These are phyloP conservation scores for Kuschelorhynchus macadamiae DNA, from an alignment of 2,888 invertebrate species.

Conservation along the genomic window DNA sequence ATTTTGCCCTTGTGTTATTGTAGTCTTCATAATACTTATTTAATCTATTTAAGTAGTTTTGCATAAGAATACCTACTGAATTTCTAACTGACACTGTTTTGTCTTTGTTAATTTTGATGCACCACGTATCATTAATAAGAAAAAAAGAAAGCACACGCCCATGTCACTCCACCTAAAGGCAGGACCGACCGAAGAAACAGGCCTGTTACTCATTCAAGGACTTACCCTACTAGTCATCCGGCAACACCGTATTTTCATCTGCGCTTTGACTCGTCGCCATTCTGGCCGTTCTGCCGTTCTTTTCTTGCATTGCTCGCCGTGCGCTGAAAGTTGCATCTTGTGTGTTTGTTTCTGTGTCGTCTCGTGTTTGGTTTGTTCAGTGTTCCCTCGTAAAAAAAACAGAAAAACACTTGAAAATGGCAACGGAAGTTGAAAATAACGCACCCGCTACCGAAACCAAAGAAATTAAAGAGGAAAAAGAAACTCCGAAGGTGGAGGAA, in stretches of 20 bases:
- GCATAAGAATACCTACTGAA: no score
- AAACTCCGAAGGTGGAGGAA: conserved; percentile 69
- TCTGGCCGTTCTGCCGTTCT: not conserved
- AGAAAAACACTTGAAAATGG: conserved; percentile 70
- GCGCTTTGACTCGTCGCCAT: not conserved
- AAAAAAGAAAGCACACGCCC: no score
- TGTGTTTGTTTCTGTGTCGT: conserved; percentile 29
- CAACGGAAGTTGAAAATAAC: conserved; percentile 83
- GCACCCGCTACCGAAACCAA: conserved; percentile 76
- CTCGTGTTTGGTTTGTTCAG: conserved; percentile 32
- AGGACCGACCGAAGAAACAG: no score
- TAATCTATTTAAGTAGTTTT: no score
- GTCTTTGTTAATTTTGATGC: no score
- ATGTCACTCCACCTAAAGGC: no score
- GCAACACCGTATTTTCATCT: not conserved
- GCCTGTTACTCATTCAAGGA: not conserved
- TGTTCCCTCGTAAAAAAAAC: conserved; percentile 9
- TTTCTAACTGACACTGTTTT: no score
- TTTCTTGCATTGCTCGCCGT: conserved; percentile 21
- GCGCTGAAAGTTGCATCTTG: conserved; percentile 15
- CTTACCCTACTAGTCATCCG: not conserved
- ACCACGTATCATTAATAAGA: no score
- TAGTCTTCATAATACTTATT: no score
- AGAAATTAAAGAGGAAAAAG: conserved; percentile 70
- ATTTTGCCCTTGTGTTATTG: no score